Evolutionary conservation across 2,888 invertebrate species (phyloP), one percentile per base, ranked within the genome.

Genomic region (Drosophila ezoana): DNA sequence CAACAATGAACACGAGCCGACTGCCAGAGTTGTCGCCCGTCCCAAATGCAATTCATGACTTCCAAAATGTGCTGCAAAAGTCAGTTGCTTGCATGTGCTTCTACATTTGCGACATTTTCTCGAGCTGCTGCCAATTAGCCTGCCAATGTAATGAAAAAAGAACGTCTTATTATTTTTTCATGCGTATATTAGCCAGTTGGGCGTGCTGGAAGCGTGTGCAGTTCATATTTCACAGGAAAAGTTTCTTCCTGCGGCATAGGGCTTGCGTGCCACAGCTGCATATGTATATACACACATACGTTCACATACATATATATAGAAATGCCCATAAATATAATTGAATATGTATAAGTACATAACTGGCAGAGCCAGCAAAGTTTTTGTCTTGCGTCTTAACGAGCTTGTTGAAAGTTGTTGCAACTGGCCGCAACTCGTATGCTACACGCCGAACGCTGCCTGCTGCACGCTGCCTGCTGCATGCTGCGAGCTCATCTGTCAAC

Each of bases 401-500:
- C 77, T 67, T 67, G 79, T 70, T 79, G 79, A 79, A 79, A 72
- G 70, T 51, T 49, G 56, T 28, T 57, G 37, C 61, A 60, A 67
- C 59, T 61, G 54, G 64, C 45, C 59, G 16, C 70, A 47, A 49
- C 58, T 49, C 43, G 75, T 57, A 62, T 54, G 61, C 48, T 40
- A 52, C 57, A 32, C 9, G 58, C 64, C 60, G 75, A 52, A 32
- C 11, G 58, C 64, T 63, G 75, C 71, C 66, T 63, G 65, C 62
- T 44, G 57, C 61, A 20, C 4, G 59, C 38, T 40, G 45, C 61
- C 37, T 8, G 61, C 68, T 61, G 76, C 75, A 72, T 71, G 69
- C 65, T 69, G 71, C 52, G 58, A 59, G 71, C 61, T 62, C 75
- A 80, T 77, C 75, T 77, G 79, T 77, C 80, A 80, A 70, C 66